A percentile compares a stretch with the other conserved stretches of the same genome.
Conservation (phyloP, 2,888 invertebrate genomes). For the Orgyia antiqua region DNA sequence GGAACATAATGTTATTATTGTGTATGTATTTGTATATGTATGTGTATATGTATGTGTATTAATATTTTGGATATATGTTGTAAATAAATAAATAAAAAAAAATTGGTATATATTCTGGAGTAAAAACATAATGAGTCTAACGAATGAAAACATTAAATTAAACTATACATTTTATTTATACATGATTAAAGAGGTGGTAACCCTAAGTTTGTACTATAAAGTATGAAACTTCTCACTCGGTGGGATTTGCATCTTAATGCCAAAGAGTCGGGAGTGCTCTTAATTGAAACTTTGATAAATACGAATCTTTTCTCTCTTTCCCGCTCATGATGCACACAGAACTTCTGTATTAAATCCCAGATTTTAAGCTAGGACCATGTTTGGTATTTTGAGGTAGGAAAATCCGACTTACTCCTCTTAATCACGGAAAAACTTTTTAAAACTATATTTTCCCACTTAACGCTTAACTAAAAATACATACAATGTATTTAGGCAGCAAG, state of each 20-base stretch:
- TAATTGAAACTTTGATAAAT: slow-evolving; percentile 68
- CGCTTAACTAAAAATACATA: too few species aligned
- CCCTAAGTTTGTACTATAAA: slow-evolving; percentile 32
- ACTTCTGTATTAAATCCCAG: slow-evolving; percentile 36
- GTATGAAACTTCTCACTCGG: slow-evolving; percentile 35
- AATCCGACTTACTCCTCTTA: slow-evolving; percentile 5
- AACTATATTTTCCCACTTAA: too few species aligned
- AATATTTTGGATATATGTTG: too few species aligned
- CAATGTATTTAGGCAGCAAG: too few species aligned
- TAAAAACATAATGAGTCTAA: too few species aligned
- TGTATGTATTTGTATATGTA: too few species aligned
- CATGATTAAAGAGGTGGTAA: slow-evolving; percentile 13
- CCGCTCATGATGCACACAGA: slow-evolving; percentile 16
- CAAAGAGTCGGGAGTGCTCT: slow-evolving; percentile 48
- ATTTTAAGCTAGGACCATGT: slow-evolving; percentile 28
- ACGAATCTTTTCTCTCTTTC: slow-evolving; percentile 27
- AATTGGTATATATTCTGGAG: too few species aligned
- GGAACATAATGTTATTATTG: too few species aligned
- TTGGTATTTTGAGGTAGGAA: slow-evolving; percentile 8
- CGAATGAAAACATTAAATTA: too few species aligned
- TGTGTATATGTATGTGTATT: too few species aligned
- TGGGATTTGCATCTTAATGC: slow-evolving; percentile 67
- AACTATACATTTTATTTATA: too few species aligned
- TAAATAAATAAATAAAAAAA: too few species aligned
- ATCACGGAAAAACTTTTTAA: slow-evolving; percentile 1